Base-by-base conservation (phyloP, 2,113 vertebrate species). In the Vombatus ursinus region DNA sequence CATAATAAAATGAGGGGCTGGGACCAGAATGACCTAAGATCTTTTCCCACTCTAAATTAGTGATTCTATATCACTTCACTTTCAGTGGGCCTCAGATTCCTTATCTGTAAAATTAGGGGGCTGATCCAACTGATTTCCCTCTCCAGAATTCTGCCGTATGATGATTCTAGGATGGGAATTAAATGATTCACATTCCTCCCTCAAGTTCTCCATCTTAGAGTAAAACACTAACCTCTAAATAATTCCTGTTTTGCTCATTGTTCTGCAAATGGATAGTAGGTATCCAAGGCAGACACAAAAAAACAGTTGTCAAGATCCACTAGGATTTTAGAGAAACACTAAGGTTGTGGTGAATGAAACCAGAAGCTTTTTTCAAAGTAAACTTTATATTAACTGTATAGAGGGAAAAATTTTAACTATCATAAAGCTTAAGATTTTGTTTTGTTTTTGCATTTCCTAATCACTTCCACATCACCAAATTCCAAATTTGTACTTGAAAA, bases 231-330 rank as follows among this genome's bases (percentile, higher is more conserved):
- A 95, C 77, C 95, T 98, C 97, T 91, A 96, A 95, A 92, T 96
- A 93, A 96, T 96, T 98, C 95, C 94, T 92, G 53, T 96, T 92
- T 89, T 97, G 77, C 94, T 95, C 19, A 47, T 96, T 92, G 92
- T 98, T 98, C 98, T 97, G 97, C 96, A 98, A 97, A 97, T 97
- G 97, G 94, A 97, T 98, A 97, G 93, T 97, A 95, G 47, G 31
- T 52, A 92, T 26, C 44, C 50, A 50, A 11, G 96, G 98, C 97
- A 97, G 94, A 26, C 94, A 97, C 98, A 98, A 95, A 61, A 61
- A 97, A 97, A 95, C 96, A 96, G 97, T 98, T 97, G 97, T 97
- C 93, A 89, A 47, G 3, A 94, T 95, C 93, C 84, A 89, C n/a
- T 68, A 95, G 96, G 96, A 22, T 96, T 97, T 98, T 96, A 95